phyloP scores from a whole-genome alignment of 2,888 invertebrate species.

The Ormyrus thymus region DNA sequence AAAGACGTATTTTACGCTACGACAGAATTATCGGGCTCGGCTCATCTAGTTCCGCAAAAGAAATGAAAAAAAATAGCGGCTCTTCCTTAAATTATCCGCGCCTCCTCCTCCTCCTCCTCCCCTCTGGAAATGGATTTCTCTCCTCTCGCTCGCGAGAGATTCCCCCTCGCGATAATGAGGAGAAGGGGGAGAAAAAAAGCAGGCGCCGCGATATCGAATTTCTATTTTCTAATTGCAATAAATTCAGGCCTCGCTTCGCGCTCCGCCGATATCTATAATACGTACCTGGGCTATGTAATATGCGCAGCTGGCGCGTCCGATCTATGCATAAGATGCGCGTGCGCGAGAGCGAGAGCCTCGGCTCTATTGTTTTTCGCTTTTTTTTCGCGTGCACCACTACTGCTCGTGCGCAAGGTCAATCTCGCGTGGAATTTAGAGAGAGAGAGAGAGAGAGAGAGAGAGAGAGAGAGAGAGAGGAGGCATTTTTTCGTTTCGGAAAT shows the following conservation, averaged over 20 bases:
- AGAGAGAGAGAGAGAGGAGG: background rate
- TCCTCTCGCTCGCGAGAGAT: no score
- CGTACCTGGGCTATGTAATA: background rate
- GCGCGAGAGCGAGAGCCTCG: constrained; percentile 12
- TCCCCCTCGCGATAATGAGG: no score
- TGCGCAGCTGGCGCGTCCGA: constrained; percentile 25
- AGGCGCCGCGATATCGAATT: constrained; percentile 22
- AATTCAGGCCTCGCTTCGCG: constrained; percentile 3
- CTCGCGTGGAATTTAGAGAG: constrained; percentile 46
- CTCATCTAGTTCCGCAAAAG: no score
- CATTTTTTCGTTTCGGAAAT: constrained; percentile 19
- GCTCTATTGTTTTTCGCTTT: constrained; percentile 47
- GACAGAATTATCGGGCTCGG: no score
- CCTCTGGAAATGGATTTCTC: no score
- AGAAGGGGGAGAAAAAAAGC: background rate
- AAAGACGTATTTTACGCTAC: no score
- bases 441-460: constrained; percentile 55
- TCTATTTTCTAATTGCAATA: constrained; percentile 41
- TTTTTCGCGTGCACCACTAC: constrained; percentile 11
- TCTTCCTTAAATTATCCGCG: no score
- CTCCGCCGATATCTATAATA: background rate
- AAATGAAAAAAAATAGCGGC: no score
- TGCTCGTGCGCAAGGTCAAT: constrained; percentile 45
- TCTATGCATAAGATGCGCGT: constrained; percentile 37
- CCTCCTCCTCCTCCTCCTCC: no score